A percentile compares a stretch with the other conserved stretches of the same genome.
Conservation (phyloP, 2,797 vertebrate species). For the Antrozous pallidus region DNA sequence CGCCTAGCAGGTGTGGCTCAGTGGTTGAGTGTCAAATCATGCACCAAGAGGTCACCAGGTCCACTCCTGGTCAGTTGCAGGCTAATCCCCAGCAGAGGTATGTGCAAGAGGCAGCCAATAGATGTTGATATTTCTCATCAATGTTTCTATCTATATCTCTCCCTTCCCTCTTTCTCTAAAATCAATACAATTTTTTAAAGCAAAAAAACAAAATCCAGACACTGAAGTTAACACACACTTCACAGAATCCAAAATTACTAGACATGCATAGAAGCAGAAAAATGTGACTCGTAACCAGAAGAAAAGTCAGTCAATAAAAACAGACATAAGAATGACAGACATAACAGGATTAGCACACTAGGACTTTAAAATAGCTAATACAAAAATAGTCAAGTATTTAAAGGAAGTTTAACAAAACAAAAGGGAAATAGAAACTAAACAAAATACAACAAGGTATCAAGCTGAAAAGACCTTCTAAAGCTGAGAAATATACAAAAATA, state of each 20-base stretch:
- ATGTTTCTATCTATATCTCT: no score
- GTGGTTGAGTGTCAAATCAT: not conserved
- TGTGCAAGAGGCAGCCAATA: not conserved
- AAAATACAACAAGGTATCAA: not conserved
- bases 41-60: not conserved
- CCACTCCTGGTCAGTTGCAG: not conserved
- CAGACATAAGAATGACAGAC: not conserved
- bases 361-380: not conserved
- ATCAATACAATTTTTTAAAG: no score
- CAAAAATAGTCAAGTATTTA: not conserved
- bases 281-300: not conserved
- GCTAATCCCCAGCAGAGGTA: no score
- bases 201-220: no score
- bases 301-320: not conserved
- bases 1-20: not conserved
- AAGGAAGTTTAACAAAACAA: not conserved
- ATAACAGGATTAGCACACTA: not conserved
- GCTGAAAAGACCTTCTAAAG: not conserved
- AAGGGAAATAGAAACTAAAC: not conserved
- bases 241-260: not conserved
- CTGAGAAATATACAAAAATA: not conserved
- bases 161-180: no score
- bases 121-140: not conserved
- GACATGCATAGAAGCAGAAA: not conserved
- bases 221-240: no score